Evolutionary conservation across 2,113 vertebrate genomes (phyloP), one percentile per base, ranked within the genome.

Genomic region (Coracopsis vasa): DNA sequence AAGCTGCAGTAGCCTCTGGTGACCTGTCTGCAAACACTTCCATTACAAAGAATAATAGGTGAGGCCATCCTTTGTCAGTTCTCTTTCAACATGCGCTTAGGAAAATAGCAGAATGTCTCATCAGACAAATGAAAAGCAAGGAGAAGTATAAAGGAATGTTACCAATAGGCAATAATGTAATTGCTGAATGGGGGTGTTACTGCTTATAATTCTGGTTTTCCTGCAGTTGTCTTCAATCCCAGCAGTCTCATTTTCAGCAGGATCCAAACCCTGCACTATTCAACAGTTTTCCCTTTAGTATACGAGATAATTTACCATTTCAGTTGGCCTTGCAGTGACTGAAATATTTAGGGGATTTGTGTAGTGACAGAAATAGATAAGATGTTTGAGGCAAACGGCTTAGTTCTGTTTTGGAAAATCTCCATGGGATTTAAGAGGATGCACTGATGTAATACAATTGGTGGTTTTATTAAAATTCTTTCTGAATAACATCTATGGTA

Each of bases 361-460:
- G 85, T 92, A 94, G 75, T 90, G 92, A 96, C 96, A 97, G 93
- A 96, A 97, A 95, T 91, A 97, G 94, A 97, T 97, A 96, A 94
- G 85, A 91, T 72, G 81, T 94, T 92, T 95, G 95, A 97, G 78
- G 92, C 82, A 96, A 97, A 94, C 13, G 75, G 94, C 78, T 95
- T 94, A 69, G 69, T 44, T 94, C 70, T 97, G 92, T 97, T 98
- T 98, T 88, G 94, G 97, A 97, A 97, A 97, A 95, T 97, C 95
- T 95, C 97, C 93, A 96, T 67, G 96, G 96, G 92, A 90, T 94
- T 97, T 92, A 88, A 91, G 79, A 96, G 78, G 94, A 95, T 61
- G 84, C 53, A 70, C 54, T 96, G 97, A 98, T 96, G 97, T 97
- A 94, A 97, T 95, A 95, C 65, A 91, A 80, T 74, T 93, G 84